Evolutionary conservation across 2,797 vertebrate species (phyloP), one percentile per base, ranked within the genome.

Genomic region (Taeniopygia guttata): DNA sequence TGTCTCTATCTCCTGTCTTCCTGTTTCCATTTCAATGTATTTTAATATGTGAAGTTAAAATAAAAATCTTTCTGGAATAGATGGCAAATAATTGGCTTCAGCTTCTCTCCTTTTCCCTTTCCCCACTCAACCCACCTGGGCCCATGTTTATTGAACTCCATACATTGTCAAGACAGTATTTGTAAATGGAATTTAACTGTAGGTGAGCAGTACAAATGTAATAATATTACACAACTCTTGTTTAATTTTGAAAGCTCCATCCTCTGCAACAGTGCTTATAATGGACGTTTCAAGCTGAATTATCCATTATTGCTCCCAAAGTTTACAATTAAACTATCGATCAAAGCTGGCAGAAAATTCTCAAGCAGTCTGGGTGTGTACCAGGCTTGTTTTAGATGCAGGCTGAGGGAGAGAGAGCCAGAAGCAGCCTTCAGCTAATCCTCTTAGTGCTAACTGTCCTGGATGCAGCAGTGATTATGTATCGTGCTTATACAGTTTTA

Each of bases 241-340:
- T 98, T 98, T 98, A 98, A 98, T 98, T 98, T 98, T 97, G 96
- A 98, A 97, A 96, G 96, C 96, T 97, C 92, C 88, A 90, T 98
- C 92, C 96, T 96, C 94, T 96, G 97, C 95, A 96, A 76, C 96
- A 97, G 83, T 9, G 48, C 94, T 97, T 95, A 96, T 98, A 98
- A 98, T 97, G 96, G 97, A 98, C 97, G 79, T 97, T 97, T 98
- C 97, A 97, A 95, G 98, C 96, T 20, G 96, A 98, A 98, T 98
- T 98, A 98, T 98, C 98, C 97, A 97, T 98, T 98, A 97, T 97
- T 97, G 97, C 97, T 98, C 97, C 97, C 97, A 98, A 98, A 98
- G 98, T 98, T 97, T 98, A 98, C 97, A 98, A 98, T 98, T 98
- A 98, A 98, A 98, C 97, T 97, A 98, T 98, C 98, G 95, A 98